Evolutionary conservation across 2,797 vertebrate species (phyloP).

Genomic region (Gallinago stenura): DNA sequence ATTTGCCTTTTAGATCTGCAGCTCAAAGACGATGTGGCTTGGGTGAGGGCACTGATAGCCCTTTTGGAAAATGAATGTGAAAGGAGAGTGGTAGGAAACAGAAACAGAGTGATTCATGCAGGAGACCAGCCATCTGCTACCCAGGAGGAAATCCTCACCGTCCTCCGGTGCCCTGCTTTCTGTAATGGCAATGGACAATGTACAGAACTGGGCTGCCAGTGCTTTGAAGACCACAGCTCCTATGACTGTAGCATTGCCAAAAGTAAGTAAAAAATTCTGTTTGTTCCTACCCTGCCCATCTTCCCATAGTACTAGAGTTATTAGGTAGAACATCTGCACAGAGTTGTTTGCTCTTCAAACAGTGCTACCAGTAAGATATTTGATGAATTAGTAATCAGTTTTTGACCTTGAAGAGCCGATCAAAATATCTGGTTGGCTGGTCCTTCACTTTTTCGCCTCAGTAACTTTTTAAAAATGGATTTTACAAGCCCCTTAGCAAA

Average conservation of each 20-base stretch:
- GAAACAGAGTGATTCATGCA: constrained; percentile 6
- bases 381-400: constrained; percentile 79
- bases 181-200: constrained; percentile 81
- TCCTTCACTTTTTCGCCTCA: constrained; percentile 69
- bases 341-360: constrained; percentile 75
- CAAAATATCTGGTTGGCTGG: constrained; percentile 73
- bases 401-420: constrained; percentile 78
- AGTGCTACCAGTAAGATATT: constrained; percentile 65
- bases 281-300: constrained; percentile 47
- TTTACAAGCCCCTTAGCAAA: constrained; percentile 78
- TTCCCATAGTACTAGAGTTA: constrained; percentile 56
- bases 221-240: constrained; percentile 78
- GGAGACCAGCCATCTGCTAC: background rate
- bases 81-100: constrained; percentile 79
- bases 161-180: constrained; percentile 30
- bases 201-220: constrained; percentile 82
- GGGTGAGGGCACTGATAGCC: constrained; percentile 76
- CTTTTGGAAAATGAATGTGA: constrained; percentile 89
- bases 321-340: constrained; percentile 62
- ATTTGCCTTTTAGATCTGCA: constrained; percentile 84
- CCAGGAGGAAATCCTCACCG: background rate
- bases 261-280: constrained; percentile 78
- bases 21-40: constrained; percentile 82
- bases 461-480: constrained; percentile 77
- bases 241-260: constrained; percentile 82